Conservation (phyloP, 2,113 vertebrate genomes). For the Cyrtonyx montezumae region DNA sequence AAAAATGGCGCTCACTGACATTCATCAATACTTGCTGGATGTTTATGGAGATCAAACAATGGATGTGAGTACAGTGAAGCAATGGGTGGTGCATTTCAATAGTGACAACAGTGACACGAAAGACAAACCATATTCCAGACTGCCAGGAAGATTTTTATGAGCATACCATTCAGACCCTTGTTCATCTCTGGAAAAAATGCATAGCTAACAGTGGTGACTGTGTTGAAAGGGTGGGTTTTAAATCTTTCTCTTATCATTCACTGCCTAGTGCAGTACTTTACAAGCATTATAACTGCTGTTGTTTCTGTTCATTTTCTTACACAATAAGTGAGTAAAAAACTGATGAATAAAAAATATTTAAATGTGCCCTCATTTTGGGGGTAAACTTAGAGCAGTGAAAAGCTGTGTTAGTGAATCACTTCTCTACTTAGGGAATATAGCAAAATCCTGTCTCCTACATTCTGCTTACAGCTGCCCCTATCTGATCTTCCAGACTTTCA, state of each 20-base stretch:
- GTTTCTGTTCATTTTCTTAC: background rate
- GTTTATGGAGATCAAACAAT: too few species aligned
- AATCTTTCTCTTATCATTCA: background rate
- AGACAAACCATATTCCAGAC: too few species aligned
- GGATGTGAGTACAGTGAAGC: too few species aligned
- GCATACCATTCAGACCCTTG: too few species aligned
- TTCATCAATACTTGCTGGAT: too few species aligned
- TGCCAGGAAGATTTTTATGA: too few species aligned
- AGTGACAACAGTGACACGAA: too few species aligned
- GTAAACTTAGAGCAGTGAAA: background rate
- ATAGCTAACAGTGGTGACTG: too few species aligned
- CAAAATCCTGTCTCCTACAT: background rate
- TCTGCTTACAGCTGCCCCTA: background rate
- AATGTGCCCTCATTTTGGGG: background rate
- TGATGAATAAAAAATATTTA: background rate
- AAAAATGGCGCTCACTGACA: too few species aligned
- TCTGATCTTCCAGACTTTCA: background rate
- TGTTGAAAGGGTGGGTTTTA: background rate
- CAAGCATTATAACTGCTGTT: background rate
- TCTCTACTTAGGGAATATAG: fast-evolving
- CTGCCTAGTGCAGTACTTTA: background rate
- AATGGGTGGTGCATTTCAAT: too few species aligned
- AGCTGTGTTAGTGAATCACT: background rate
- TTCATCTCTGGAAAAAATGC: too few species aligned
- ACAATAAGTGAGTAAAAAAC: background rate